phyloP scores from a whole-genome alignment of 1,140 invertebrate genomes.

The Penaeus chinensis region DNA sequence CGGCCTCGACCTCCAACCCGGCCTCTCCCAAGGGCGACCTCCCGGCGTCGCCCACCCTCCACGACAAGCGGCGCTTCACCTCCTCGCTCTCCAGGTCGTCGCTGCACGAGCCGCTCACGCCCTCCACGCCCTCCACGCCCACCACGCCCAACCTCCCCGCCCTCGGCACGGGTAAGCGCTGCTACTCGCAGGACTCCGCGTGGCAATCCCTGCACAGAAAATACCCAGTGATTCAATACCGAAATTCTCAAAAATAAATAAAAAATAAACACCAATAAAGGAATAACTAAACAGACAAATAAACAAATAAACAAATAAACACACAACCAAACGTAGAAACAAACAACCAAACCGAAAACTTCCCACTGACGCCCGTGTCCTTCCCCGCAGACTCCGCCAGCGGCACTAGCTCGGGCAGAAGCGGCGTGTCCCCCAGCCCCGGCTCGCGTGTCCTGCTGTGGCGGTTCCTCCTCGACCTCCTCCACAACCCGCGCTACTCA shows the following conservation, averaged over 20 bases:
- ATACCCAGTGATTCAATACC: too few species aligned
- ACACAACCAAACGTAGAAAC: too few species aligned
- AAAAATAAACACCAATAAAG: too few species aligned
- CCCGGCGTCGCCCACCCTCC: not conserved
- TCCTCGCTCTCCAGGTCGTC: not conserved
- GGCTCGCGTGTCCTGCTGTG: constrained; percentile 59
- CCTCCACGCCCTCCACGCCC: constrained; percentile 42
- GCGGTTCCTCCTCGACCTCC: constrained; percentile 58
- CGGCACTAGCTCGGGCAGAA: not conserved
- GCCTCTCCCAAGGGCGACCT: not conserved
- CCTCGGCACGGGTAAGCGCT: not conserved
- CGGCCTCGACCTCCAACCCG: too few species aligned
- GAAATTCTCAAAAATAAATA: too few species aligned
- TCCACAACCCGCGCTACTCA: constrained; percentile 61
- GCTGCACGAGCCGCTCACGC: not conserved
- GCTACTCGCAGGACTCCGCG: not conserved
- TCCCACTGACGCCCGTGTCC: not conserved
- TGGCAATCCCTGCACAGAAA: too few species aligned
- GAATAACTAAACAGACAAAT: too few species aligned
- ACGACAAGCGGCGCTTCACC: not conserved
- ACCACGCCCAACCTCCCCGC: not conserved
- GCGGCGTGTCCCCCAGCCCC: constrained; percentile 1
- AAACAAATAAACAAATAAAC: too few species aligned
- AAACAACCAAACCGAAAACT: too few species aligned
- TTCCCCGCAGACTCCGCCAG: not conserved